phyloP scores from a whole-genome alignment of 1,140 invertebrate species.

The Bombyx mandarina region DNA sequence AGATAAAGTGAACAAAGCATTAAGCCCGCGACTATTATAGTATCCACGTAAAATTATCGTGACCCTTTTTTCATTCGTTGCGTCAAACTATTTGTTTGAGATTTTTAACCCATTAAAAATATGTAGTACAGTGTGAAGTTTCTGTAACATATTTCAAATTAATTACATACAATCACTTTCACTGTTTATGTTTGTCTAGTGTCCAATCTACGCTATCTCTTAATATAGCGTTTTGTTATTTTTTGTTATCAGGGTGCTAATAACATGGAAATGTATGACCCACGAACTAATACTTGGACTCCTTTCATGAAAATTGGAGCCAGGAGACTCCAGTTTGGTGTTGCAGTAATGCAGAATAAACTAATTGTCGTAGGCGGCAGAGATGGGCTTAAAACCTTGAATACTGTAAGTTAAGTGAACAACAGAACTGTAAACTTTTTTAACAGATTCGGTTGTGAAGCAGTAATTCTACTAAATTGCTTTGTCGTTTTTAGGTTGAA shows the following conservation, averaged over 20 bases:
- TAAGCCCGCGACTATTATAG: too few relatives aligned
- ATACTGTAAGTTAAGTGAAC: conserved; percentile 71
- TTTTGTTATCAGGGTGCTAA: conserved; percentile 76
- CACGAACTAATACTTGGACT: conserved; percentile 87
- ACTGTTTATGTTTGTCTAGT: not conserved
- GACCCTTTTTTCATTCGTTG: too few relatives aligned
- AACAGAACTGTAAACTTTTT: not conserved
- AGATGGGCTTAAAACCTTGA: conserved; percentile 94
- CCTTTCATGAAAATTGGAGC: conserved; percentile 85
- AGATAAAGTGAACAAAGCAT: too few relatives aligned
- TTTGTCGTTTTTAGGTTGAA: conserved; percentile 73
- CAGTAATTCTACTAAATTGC: not conserved
- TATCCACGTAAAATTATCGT: too few relatives aligned
- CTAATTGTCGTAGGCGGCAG: conserved; percentile 87
- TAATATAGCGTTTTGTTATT: not conserved
- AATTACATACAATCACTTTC: too few relatives aligned
- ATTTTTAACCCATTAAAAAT: too few relatives aligned
- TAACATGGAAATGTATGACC: conserved; percentile 91
- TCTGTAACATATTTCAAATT: too few relatives aligned
- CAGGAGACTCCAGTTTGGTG: conserved; percentile 89
- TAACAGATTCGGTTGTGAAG: not conserved
- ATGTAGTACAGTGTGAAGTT: too few relatives aligned
- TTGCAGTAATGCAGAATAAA: conserved; percentile 88
- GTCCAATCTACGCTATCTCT: not conserved
- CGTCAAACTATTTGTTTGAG: too few relatives aligned